Evolutionary conservation across 2,113 vertebrate genomes (phyloP), one percentile per base, ranked within the genome.

Genomic region (Sciurus niger): DNA sequence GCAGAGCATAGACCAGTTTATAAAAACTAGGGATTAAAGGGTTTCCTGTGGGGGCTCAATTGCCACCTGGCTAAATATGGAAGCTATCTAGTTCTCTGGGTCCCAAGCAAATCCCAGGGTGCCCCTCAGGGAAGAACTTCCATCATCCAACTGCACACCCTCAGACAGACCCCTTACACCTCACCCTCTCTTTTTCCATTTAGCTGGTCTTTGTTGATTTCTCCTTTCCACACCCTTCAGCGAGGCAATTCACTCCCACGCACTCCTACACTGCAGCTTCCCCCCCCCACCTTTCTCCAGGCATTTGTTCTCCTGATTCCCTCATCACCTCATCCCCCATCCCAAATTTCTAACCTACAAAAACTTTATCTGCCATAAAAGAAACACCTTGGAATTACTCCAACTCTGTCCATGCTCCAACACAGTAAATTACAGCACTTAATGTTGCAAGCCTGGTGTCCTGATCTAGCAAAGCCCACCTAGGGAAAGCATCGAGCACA

Each of bases 21-120:
- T 93, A 97, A 98, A 97, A 94, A 96, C 70, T 70, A 93, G 53
- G 68, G 28, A 95, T 79, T 96, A 97, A 96, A 94, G 96, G 93
- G 65, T n/a, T 97, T 97, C 89, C 91, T 96, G 91, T 55, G 1
- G 51, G 55, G 85, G 55, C 48, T 73, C 74, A 89, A 74, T 10
- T 58, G 88, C 95, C 94, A 96, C 77, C 46, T 37, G 73, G 55
- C 89, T 84, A 84, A 87, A 87, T 25, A 87, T 72, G 88, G 82
- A 94, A 40, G 40, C 43, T 72, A 74, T 70, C 83, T 87, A 74
- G 90, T 76, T 48, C 34, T 95, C 63, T 67, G 58, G 46, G 34
- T 43, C 92, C 65, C 73, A 79, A 70, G 77, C 9, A 79, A 90
- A 83, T 24, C 43, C 77, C 14, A 30, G 12, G 8, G 18, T 76